phyloP scores from a whole-genome alignment of 2,113 vertebrate species.

The Typhlomys cinereus region DNA sequence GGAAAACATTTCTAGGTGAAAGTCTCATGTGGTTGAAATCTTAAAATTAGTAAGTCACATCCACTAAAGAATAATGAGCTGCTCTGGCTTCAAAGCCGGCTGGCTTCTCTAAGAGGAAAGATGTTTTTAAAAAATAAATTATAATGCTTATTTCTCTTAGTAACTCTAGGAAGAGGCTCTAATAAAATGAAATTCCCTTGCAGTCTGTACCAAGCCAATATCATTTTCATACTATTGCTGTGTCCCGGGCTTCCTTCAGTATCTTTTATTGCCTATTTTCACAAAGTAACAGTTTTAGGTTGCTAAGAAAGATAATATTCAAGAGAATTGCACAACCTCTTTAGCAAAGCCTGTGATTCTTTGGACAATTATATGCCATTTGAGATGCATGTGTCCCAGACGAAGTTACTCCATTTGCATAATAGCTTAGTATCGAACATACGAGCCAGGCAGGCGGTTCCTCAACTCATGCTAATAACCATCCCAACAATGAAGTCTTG shows the following conservation, averaged over 20 bases:
- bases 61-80: neutral
- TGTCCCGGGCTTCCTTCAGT: neutral
- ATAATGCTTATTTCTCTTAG: neutral
- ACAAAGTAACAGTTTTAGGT: neutral
- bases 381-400: neutral
- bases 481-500: accelerated
- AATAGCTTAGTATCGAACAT: neutral
- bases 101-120: neutral
- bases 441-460: neutral
- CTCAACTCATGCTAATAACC: accelerated
- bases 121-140: neutral
- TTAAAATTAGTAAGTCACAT: neutral
- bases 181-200: neutral
- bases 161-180: neutral
- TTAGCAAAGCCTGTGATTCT: neutral
- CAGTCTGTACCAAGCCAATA: neutral
- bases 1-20: neutral
- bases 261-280: neutral
- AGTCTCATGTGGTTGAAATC: neutral
- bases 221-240: neutral
- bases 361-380: neutral
- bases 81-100: neutral
- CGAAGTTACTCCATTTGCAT: neutral
- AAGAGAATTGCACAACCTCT: neutral
- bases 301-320: neutral